Percentiles rank a stretch among this genome's conserved stretches.
Conservation (phyloP, 2,113 vertebrate species). For the Chloropsis hardwickii region DNA sequence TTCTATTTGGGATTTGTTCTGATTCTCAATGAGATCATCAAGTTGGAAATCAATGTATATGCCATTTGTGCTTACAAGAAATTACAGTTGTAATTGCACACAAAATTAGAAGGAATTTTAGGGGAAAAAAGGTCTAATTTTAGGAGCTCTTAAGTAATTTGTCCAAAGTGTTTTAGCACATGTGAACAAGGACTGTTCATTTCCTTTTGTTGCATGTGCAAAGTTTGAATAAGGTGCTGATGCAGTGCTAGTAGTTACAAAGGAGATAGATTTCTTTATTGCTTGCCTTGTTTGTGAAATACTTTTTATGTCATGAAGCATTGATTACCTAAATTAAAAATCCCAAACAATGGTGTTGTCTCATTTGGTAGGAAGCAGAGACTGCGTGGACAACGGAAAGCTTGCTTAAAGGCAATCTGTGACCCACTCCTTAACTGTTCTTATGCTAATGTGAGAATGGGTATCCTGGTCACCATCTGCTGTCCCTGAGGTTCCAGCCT, state of each 20-base stretch:
- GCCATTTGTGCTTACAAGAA: not conserved
- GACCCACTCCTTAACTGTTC: conserved; percentile 28
- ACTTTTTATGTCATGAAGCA: conserved; percentile 14
- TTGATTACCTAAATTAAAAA: conserved; percentile 25
- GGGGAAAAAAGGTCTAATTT: not conserved
- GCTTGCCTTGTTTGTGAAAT: not conserved
- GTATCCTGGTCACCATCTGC: conserved; percentile 71
- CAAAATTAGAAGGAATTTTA: not conserved
- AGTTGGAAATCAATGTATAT: not conserved
- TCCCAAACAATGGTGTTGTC: conserved; percentile 20
- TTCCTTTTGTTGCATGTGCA: not conserved
- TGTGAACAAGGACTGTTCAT: not conserved
- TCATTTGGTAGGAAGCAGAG: conserved; percentile 46
- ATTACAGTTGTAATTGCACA: not conserved
- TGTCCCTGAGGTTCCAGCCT: conserved; percentile 52
- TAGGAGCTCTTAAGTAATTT: not conserved
- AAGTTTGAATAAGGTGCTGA: not conserved
- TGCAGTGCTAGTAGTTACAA: not conserved
- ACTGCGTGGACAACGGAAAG: conserved; percentile 24
- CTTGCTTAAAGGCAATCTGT: conserved; percentile 61
- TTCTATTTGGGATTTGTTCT: not conserved
- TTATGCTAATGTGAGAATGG: conserved; percentile 66
- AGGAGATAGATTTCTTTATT: not conserved
- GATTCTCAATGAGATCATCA: not conserved
- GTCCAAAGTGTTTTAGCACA: not conserved